Percentiles rank a stretch among this genome's conserved stretches.
Conservation (phyloP, 1,140 invertebrate species). For the Apis laboriosa region DNA sequence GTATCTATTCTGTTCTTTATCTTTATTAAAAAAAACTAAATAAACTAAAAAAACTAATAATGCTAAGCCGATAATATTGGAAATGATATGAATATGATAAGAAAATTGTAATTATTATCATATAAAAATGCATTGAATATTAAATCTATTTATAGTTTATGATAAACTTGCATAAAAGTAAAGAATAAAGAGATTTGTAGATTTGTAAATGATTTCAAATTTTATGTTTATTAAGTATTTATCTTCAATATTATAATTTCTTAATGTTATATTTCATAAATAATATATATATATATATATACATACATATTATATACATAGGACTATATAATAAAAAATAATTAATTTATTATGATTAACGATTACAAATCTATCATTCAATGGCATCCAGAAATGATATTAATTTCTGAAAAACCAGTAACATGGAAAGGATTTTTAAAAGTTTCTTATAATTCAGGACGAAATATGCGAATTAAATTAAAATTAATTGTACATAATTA, state of each 20-base stretch:
- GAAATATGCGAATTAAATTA: slow-evolving; percentile 55
- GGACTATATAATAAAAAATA: neutral
- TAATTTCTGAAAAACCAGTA: slow-evolving; percentile 62
- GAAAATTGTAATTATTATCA: neutral
- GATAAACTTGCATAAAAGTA: neutral
- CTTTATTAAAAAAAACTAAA: too few species aligned
- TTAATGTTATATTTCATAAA: neutral
- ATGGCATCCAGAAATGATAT: slow-evolving; percentile 67
- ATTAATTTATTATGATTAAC: slow-evolving; percentile 19
- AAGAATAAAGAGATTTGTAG: too few species aligned
- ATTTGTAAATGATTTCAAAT: too few species aligned
- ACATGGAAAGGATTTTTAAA: slow-evolving; percentile 70
- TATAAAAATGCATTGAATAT: neutral
- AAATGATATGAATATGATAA: neutral
- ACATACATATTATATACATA: neutral
- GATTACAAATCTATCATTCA: slow-evolving; percentile 62
- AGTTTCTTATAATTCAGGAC: slow-evolving; percentile 8
- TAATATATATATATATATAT: neutral
- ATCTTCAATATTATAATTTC: neutral
- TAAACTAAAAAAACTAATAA: too few species aligned
- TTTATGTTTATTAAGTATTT: too few species aligned
- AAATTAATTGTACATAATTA: slow-evolving; percentile 69
- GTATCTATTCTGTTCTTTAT: too few species aligned
- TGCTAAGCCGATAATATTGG: neutral
- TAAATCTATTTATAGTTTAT: neutral